These are phyloP conservation scores for Tipula helvola DNA, from an alignment of 2,888 invertebrate species.

Conservation along the genomic window DNA sequence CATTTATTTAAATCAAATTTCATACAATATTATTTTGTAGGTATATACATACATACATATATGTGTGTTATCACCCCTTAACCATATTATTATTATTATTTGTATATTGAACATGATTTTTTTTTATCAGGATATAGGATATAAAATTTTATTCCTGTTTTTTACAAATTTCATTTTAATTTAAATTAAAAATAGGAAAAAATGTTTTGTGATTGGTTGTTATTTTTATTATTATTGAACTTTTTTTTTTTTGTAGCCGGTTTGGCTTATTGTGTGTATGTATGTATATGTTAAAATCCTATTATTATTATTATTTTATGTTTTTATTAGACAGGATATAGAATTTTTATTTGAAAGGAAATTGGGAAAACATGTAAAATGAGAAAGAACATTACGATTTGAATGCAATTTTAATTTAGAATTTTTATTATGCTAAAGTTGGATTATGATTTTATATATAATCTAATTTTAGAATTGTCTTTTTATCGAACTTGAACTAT, in stretches of 20 bases:
- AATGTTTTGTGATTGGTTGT: neutral
- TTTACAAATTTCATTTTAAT: neutral
- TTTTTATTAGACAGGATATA: neutral
- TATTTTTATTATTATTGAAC: conserved; percentile 4
- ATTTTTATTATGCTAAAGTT: neutral
- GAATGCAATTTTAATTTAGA: neutral
- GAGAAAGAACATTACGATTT: neutral
- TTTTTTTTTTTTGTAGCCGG: neutral
- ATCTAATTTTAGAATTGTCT: neutral
- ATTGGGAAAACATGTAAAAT: neutral
- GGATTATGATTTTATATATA: neutral
- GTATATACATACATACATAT: neutral
- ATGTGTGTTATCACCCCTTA: neutral
- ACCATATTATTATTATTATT: neutral
- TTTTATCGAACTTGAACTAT: too few species aligned
- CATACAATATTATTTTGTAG: neutral
- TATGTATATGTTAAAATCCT: neutral
- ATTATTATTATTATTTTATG: neutral
- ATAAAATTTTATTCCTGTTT: neutral
- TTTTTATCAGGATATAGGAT: neutral
- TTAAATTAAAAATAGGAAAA: neutral
- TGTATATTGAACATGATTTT: neutral
- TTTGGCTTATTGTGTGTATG: neutral
- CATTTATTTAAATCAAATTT: neutral
- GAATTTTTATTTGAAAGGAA: neutral